These are phyloP conservation scores for Drosophila sechellia DNA, from an alignment of 1,140 invertebrate genomes.

Conservation along the genomic window DNA sequence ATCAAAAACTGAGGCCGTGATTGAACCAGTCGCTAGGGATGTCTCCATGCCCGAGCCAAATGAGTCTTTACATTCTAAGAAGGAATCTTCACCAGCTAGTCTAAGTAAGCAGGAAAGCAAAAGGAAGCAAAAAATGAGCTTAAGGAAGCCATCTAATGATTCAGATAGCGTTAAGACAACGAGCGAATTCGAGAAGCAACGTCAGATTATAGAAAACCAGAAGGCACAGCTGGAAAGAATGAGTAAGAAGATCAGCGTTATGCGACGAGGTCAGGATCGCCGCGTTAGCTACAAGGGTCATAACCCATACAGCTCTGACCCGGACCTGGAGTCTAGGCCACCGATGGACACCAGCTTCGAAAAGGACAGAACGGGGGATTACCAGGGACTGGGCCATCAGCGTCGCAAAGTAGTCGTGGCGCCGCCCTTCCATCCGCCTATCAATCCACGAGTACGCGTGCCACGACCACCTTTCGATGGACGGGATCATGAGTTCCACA, in stretches of 20 bases:
- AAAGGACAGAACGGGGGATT: not conserved
- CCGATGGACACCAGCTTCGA: conserved; percentile 8
- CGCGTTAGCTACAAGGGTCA: conserved; percentile 17
- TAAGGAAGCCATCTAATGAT: not conserved
- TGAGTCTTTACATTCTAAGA: not conserved
- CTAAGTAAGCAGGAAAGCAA: not conserved
- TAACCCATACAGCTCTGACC: conserved; percentile 15
- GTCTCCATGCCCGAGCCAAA: not conserved
- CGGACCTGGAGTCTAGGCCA: not conserved
- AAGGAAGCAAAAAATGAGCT: not conserved
- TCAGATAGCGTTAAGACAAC: not conserved
- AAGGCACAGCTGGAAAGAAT: not conserved
- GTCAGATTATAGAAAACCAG: not conserved
- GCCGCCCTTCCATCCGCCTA: conserved; percentile 50
- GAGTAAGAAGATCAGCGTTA: not conserved
- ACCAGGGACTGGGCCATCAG: not conserved
- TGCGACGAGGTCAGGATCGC: conserved; percentile 10
- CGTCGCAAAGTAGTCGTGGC: conserved; percentile 21
- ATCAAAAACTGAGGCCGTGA: not conserved
- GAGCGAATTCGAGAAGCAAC: not conserved
- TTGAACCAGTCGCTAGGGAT: not conserved
- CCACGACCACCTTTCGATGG: conserved; percentile 68
- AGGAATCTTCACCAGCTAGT: not conserved
- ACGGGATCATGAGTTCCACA: conserved; percentile 65
- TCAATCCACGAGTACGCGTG: conserved; percentile 61